phyloP scores from a whole-genome alignment of 2,888 invertebrate species.

The Drosophila anomalata region DNA sequence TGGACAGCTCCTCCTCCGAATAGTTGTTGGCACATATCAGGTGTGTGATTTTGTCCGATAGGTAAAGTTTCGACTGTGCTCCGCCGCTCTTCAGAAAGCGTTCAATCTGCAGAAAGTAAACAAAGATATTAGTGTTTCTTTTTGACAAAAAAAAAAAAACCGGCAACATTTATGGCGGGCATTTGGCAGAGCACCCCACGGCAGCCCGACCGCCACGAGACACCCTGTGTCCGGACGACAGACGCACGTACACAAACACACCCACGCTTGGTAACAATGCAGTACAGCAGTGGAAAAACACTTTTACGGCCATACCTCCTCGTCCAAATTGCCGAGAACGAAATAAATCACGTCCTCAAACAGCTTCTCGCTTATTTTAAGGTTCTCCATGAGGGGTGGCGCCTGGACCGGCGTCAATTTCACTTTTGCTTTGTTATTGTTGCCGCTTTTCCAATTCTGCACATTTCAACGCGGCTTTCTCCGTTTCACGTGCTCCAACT shows the following conservation, averaged over 20 bases:
- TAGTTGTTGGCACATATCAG: constrained; percentile 94
- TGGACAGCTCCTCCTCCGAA: constrained; percentile 93
- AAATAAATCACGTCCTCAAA: constrained; percentile 94
- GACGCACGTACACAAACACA: constrained; percentile 18
- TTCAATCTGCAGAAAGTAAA: constrained; percentile 86
- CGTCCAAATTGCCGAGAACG: constrained; percentile 91
- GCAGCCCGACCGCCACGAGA: constrained; percentile 29
- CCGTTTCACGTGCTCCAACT: background rate
- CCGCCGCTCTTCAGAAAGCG: constrained; percentile 92
- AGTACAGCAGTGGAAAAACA: constrained; percentile 34
- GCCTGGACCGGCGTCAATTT: constrained; percentile 2
- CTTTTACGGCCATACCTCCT: constrained; percentile 85
- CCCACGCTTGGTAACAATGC: constrained; percentile 37
- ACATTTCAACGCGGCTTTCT: constrained; percentile 36
- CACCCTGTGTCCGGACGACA: constrained; percentile 20
- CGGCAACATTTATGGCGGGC: constrained; percentile 70
- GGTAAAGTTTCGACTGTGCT: constrained; percentile 93
- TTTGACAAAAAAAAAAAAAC: constrained; percentile 12
- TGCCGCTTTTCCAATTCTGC: constrained; percentile 56
- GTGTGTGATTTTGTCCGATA: constrained; percentile 96
- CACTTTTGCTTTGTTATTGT: constrained; percentile 76
- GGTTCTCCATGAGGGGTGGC: constrained; percentile 74
- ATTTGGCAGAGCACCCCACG: constrained; percentile 35
- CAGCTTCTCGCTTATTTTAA: constrained; percentile 84
- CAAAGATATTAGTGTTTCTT: background rate